Evolutionary conservation across 2,113 vertebrate species (phyloP).

Genomic region (Ariopsis seemanni): DNA sequence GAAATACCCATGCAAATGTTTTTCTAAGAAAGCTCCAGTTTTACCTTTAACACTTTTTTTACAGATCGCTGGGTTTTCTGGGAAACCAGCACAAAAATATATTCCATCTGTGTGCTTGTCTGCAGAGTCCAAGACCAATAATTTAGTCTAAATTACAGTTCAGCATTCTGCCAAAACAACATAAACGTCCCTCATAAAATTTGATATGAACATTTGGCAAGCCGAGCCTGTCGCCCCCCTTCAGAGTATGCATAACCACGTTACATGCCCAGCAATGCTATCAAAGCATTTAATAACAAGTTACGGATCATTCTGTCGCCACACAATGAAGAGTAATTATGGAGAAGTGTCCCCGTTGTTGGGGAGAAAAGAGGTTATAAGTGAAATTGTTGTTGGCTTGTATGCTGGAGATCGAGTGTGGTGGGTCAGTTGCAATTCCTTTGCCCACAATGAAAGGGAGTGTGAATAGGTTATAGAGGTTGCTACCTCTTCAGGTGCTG

Average conservation of each 20-base stretch:
- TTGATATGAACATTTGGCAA: constrained; percentile 63
- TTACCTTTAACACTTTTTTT: constrained; percentile 57
- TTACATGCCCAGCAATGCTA: constrained; percentile 49
- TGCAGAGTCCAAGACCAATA: constrained; percentile 67
- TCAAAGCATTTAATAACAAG: constrained; percentile 60
- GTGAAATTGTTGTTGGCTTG: constrained; percentile 30
- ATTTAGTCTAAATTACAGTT: constrained; percentile 71
- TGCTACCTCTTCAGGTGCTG: constrained; percentile 36
- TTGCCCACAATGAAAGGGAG: constrained; percentile 7
- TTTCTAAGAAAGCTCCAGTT: constrained; percentile 58
- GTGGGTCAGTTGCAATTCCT: constrained; percentile 24
- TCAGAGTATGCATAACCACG: constrained; percentile 40
- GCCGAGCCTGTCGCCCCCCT: constrained; percentile 50
- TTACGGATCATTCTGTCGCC: constrained; percentile 34
- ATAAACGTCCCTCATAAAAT: constrained; percentile 60
- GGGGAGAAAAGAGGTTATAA: constrained; percentile 12
- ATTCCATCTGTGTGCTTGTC: constrained; percentile 62
- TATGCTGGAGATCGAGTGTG: neutral
- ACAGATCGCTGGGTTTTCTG: constrained; percentile 65
- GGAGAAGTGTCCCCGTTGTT: constrained; percentile 10
- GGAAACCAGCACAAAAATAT: constrained; percentile 70
- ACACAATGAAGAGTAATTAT: constrained; percentile 20
- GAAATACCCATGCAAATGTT: constrained; percentile 57
- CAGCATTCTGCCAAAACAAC: constrained; percentile 58
- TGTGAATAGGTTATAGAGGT: constrained; percentile 12